A percentile compares a stretch with the other conserved stretches of the same genome.
Evolutionary conservation across 1,140 invertebrate genomes (phyloP).

Genomic region (Formica exsecta): DNA sequence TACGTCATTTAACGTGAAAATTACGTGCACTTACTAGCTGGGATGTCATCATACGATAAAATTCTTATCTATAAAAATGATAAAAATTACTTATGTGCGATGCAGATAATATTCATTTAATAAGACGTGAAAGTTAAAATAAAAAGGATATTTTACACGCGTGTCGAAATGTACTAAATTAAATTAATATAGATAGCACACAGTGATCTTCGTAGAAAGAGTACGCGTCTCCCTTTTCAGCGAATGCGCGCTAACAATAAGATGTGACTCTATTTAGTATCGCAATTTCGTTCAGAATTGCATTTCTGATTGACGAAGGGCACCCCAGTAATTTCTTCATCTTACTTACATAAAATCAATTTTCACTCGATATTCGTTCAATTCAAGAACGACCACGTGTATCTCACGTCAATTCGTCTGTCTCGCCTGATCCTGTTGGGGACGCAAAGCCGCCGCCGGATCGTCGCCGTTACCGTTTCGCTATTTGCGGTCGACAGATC

Average conservation of each 20-base stretch:
- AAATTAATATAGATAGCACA: not conserved
- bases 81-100: not conserved
- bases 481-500: slow-evolving; percentile 74
- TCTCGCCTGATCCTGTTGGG: slow-evolving; percentile 6
- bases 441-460: not conserved
- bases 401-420: not conserved
- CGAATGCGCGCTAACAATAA: too few species aligned
- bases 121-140: not conserved
- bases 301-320: slow-evolving; percentile 22
- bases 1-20: too few species aligned
- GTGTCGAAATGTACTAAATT: not conserved
- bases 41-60: too few species aligned
- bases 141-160: not conserved
- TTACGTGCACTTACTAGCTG: too few species aligned
- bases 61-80: not conserved
- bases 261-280: too few species aligned
- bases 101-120: not conserved
- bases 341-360: slow-evolving; percentile 12
- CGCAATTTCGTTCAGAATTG: not conserved
- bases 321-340: not conserved
- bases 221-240: too few species aligned
- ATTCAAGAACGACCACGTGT: not conserved
- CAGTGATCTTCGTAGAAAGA: too few species aligned
- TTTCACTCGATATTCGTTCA: slow-evolving; percentile 3
- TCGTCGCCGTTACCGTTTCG: slow-evolving; percentile 48